phyloP scores from a whole-genome alignment of 1,140 invertebrate species.

The Drosophila erecta region DNA sequence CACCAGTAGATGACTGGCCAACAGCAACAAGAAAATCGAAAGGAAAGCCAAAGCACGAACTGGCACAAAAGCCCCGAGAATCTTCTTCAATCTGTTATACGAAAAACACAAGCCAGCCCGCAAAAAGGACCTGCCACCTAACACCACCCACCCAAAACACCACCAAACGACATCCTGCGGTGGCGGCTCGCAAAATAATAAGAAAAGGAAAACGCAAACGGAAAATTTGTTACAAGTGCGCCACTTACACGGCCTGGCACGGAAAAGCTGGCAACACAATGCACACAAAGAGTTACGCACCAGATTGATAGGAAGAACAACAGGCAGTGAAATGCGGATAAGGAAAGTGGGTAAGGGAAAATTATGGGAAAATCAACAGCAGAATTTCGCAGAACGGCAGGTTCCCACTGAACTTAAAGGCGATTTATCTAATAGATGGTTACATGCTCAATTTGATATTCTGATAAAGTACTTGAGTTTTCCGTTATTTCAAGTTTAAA shows the following conservation, averaged over 20 bases:
- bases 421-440: background rate
- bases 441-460: too few species aligned
- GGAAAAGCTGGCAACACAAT: conserved; percentile 44
- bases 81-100: conserved; percentile 57
- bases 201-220: conserved; percentile 54
- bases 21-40: conserved; percentile 73
- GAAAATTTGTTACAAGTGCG: conserved; percentile 55
- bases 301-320: conserved; percentile 31
- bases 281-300: conserved; percentile 41
- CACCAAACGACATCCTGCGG: conserved; percentile 45
- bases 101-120: conserved; percentile 17
- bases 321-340: background rate
- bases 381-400: conserved; percentile 4
- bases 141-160: conserved; percentile 44
- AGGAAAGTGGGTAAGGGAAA: background rate
- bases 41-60: conserved; percentile 60
- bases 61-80: conserved; percentile 64
- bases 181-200: conserved; percentile 42
- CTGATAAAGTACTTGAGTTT: too few species aligned
- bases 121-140: background rate
- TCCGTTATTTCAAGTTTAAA: too few species aligned
- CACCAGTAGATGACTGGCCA: conserved; percentile 1
- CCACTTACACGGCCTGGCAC: conserved; percentile 51
- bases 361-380: conserved; percentile 9
- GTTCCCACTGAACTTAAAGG: background rate